These are phyloP conservation scores for Diachasmimorpha longicaudata DNA, from an alignment of 1,140 invertebrate genomes.

Conservation along the genomic window DNA sequence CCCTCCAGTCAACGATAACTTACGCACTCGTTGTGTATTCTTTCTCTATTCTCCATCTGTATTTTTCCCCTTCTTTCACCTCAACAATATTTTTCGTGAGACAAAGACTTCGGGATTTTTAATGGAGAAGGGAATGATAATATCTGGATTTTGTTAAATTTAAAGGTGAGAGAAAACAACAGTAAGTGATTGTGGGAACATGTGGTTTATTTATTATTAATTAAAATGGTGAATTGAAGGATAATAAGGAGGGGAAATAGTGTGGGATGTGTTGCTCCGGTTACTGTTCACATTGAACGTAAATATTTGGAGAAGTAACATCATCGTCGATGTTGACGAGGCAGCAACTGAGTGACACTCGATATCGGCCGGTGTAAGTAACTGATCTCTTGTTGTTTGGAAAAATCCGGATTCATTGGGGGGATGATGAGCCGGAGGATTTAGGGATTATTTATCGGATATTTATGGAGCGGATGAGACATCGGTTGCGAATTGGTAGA, in stretches of 20 bases:
- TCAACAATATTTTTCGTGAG: background rate
- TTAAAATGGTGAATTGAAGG: background rate
- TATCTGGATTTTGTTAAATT: too few species aligned
- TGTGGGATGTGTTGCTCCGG: background rate
- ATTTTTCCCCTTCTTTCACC: background rate
- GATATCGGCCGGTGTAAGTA: background rate
- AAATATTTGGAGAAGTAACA: background rate
- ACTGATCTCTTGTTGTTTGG: background rate
- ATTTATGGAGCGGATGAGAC: too few species aligned
- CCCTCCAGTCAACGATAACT: background rate
- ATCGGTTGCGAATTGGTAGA: too few species aligned
- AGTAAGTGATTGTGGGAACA: background rate
- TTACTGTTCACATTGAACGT: background rate
- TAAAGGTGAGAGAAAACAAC: background rate
- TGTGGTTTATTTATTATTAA: background rate
- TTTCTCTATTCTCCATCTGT: background rate
- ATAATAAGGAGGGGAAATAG: background rate
- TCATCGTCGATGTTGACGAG: background rate
- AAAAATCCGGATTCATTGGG: too few species aligned
- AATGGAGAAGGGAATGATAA: too few species aligned
- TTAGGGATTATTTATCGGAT: too few species aligned
- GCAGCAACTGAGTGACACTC: background rate
- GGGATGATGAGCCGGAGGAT: too few species aligned
- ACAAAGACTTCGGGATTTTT: background rate
- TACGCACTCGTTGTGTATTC: background rate